A percentile compares a stretch with the other conserved stretches of the same genome.
phyloP scores from a whole-genome alignment of 2,797 vertebrate genomes.

The Coluber constrictor region DNA sequence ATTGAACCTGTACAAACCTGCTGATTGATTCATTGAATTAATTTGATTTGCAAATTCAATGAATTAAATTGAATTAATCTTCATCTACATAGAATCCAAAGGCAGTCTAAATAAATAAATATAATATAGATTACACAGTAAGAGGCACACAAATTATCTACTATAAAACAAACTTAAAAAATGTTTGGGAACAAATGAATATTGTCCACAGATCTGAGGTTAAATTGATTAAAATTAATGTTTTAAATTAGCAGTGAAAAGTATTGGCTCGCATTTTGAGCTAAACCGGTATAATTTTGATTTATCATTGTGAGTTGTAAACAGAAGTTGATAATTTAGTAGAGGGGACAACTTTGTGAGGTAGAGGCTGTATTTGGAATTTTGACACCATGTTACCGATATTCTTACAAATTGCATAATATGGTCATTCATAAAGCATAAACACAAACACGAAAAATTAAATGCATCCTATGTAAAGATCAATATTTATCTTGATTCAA shows the following conservation, averaged over 20 bases:
- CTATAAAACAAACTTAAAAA: neutral
- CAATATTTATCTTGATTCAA: neutral
- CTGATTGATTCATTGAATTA: neutral
- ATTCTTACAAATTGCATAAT: neutral
- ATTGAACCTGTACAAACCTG: neutral
- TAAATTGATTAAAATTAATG: neutral
- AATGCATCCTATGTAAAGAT: neutral
- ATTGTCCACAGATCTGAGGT: neutral
- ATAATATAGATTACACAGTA: neutral
- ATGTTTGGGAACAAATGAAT: neutral
- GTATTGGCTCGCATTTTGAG: neutral
- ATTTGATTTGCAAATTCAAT: neutral
- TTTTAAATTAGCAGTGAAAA: neutral
- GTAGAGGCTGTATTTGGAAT: neutral
- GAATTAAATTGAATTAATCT: neutral
- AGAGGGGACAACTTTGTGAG: neutral
- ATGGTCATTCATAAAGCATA: neutral
- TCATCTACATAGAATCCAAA: neutral
- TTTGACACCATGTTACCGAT: neutral
- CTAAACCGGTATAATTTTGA: neutral
- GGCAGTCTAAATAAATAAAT: neutral
- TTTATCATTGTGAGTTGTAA: neutral
- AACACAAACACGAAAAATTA: neutral
- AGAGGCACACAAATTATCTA: neutral
- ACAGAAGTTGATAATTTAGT: neutral